A percentile compares a stretch with the other conserved stretches of the same genome.
Evolutionary conservation across 2,113 vertebrate genomes (phyloP).

Genomic region (Dasyurus viverrinus): DNA sequence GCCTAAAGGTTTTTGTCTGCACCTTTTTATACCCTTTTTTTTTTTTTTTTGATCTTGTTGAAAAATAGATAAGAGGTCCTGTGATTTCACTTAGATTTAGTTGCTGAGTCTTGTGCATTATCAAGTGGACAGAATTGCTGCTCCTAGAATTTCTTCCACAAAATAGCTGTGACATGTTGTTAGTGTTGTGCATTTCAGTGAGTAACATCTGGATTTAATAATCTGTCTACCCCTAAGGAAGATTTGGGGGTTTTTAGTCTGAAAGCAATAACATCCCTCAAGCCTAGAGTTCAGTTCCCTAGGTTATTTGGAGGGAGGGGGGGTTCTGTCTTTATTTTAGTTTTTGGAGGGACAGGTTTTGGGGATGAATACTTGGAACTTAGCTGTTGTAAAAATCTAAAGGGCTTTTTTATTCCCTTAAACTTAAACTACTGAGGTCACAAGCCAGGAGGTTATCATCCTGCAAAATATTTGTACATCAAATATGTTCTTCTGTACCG

Average conservation of each 20-base stretch:
- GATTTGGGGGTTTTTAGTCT: slow-evolving; percentile 11
- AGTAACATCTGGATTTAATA: slow-evolving; percentile 32
- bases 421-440: slow-evolving; percentile 51
- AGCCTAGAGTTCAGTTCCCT: slow-evolving; percentile 14
- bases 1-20: neutral
- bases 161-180: slow-evolving; percentile 5
- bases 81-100: slow-evolving; percentile 47
- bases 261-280: slow-evolving; percentile 12
- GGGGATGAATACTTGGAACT: neutral
- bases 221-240: slow-evolving; percentile 21
- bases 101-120: slow-evolving; percentile 37
- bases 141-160: slow-evolving; percentile 38
- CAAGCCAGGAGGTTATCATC: slow-evolving; percentile 29
- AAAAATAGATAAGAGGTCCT: slow-evolving; percentile 40
- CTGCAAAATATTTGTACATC: slow-evolving; percentile 18
- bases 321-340: no score
- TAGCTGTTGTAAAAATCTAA: slow-evolving; percentile 49
- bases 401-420: slow-evolving; percentile 60
- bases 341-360: neutral
- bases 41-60: neutral
- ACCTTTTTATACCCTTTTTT: neutral
- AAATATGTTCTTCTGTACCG: neutral
- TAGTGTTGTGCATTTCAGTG: slow-evolving; percentile 28
- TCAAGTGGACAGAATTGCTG: slow-evolving; percentile 12
- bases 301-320: neutral